phyloP scores from a whole-genome alignment of 2,888 invertebrate genomes.

The Diaperis boleti region DNA sequence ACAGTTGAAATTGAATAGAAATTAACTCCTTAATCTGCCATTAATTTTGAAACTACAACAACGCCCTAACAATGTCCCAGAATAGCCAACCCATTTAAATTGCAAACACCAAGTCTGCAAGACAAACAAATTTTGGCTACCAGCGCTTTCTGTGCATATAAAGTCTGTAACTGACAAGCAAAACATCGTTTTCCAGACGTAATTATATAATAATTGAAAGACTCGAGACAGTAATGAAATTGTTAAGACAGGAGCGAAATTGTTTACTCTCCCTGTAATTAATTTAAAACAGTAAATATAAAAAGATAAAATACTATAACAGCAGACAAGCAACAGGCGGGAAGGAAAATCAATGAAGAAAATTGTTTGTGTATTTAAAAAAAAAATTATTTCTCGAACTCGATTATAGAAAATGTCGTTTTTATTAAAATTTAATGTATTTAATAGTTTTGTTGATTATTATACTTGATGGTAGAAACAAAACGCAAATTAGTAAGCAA shows the following conservation, averaged over 20 bases:
- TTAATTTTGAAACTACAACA: neutral
- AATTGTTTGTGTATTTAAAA: no score
- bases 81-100: constrained; percentile 12
- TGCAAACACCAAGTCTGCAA: constrained; percentile 14
- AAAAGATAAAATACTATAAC: neutral
- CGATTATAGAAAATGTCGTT: no score
- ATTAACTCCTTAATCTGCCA: neutral
- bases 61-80: neutral
- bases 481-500: no score
- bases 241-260: constrained; percentile 24
- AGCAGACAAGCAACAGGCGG: no score
- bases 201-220: constrained; percentile 36
- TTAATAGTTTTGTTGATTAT: no score
- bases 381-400: no score
- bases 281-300: no score
- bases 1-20: no score
- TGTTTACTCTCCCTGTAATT: constrained; percentile 29
- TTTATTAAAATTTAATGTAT: no score
- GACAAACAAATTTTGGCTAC: constrained; percentile 28
- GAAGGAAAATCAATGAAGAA: no score
- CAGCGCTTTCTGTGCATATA: constrained; percentile 32
- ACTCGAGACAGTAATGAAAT: constrained; percentile 33
- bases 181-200: constrained; percentile 31
- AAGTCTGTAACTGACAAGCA: constrained; percentile 36
- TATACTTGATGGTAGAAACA: no score